These are phyloP conservation scores for Phoenicopterus ruber DNA, from an alignment of 2,113 vertebrate genomes.

Conservation along the genomic window DNA sequence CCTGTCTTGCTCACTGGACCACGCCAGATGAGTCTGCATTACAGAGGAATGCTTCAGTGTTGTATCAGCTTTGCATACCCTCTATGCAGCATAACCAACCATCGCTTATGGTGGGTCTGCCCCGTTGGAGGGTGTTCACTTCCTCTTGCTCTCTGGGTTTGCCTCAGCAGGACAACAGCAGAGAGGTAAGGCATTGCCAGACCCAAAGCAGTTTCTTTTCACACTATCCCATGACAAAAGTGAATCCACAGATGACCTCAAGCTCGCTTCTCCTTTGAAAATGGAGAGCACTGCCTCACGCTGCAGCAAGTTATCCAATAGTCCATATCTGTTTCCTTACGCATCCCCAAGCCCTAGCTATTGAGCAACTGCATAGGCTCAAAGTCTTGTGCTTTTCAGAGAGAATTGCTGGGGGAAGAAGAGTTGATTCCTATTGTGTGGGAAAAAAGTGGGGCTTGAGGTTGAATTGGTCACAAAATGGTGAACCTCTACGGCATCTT, in stretches of 20 bases:
- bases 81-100: not conserved
- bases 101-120: not conserved
- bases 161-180: not conserved
- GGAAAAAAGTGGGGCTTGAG: not conserved
- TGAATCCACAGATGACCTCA: rapidly evolving
- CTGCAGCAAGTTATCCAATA: not conserved
- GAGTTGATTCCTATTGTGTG: not conserved
- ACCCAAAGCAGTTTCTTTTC: not conserved
- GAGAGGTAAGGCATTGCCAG: not conserved
- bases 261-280: not conserved
- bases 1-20: not conserved
- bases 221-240: not conserved
- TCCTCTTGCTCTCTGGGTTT: not conserved
- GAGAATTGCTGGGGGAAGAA: not conserved
- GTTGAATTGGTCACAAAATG: not conserved
- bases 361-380: not conserved
- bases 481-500: not conserved
- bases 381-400: not conserved
- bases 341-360: not conserved
- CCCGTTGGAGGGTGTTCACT: not conserved
- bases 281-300: not conserved
- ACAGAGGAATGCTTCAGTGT: not conserved
- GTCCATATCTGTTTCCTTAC: not conserved
- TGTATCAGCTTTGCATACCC: not conserved
- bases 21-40: not conserved